A percentile compares a stretch with the other conserved stretches of the same genome.
These are phyloP conservation scores for Lasioglossum zephyrum DNA, from an alignment of 2,888 invertebrate genomes.

Conservation along the genomic window DNA sequence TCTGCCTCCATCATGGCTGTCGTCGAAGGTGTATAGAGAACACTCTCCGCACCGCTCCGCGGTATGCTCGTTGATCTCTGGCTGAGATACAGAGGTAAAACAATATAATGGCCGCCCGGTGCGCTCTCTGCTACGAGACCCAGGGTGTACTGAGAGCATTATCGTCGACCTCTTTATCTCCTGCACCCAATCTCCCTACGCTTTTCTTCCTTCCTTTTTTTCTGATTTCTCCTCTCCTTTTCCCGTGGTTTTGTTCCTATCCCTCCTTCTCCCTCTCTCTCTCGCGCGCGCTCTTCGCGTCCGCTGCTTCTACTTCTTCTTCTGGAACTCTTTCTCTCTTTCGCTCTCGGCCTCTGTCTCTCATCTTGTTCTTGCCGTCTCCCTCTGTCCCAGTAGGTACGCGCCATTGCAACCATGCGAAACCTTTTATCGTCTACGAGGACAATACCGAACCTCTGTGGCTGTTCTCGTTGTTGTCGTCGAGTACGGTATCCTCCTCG, in stretches of 20 bases:
- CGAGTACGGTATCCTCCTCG: slow-evolving; percentile 41
- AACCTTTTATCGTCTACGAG: slow-evolving; percentile 78
- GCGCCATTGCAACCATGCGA: slow-evolving; percentile 74
- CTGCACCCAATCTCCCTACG: slow-evolving; percentile 75
- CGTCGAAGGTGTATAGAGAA: slow-evolving; percentile 48
- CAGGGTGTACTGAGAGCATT: slow-evolving; percentile 72
- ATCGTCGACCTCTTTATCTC: slow-evolving; percentile 80
- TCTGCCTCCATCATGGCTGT: slow-evolving; percentile 21
- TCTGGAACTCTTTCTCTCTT: slow-evolving; percentile 41
- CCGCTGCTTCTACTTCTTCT: slow-evolving; percentile 48
- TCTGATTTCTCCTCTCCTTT: slow-evolving; percentile 57
- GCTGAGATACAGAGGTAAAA: slow-evolving; percentile 71
- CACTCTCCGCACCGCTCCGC: slow-evolving; percentile 26
- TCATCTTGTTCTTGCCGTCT: slow-evolving; percentile 8
- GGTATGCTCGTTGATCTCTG: slow-evolving; percentile 66
- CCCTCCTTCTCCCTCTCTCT: slow-evolving; percentile 53
- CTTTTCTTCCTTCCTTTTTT: slow-evolving; percentile 63
- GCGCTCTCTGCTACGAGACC: slow-evolving; percentile 70
- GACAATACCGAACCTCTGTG: slow-evolving; percentile 69
- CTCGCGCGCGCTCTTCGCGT: slow-evolving; percentile 13
- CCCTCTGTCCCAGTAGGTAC: slow-evolving; percentile 63
- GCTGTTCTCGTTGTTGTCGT: slow-evolving; percentile 36
- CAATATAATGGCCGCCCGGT: slow-evolving; percentile 74
- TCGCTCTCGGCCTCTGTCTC: neutral
- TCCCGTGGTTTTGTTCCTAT: slow-evolving; percentile 58